Base-by-base conservation (phyloP, 2,797 vertebrate genomes). In the Podarcis siculus region DNA sequence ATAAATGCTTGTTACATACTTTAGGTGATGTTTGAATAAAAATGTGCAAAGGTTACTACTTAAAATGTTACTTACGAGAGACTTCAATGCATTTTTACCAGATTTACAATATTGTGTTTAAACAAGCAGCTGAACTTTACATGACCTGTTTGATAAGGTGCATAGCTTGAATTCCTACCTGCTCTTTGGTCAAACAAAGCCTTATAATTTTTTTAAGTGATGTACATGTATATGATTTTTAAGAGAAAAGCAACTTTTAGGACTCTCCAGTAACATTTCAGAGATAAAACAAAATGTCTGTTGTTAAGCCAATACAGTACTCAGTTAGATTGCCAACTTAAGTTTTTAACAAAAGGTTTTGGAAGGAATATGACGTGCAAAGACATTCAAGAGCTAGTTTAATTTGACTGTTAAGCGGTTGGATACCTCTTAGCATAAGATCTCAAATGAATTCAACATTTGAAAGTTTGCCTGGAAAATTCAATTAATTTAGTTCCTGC, bases 131-230 rank as follows among this genome's bases (percentile, higher is more conserved):
- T 95, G 95, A 96, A 95, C 95, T 96, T 1, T 83, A 71, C 89
- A 82, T 96, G 95, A 96, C 94, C 94, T 79, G 35, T 80, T 87
- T 91, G 87, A 92, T 94, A 90, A 93, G 92, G 79, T 84, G 89
- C 93, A 92, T 95, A 90, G 81, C 92, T 96, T 90, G 86, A 95
- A 97, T 97, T 96, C 95, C 90, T 96, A 81, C 89, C 91, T 86
- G 3, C 5, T 80, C 88, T 94, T 93, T 89, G 90, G 92, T 79
- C 92, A 89, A 89, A 82, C 35, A 89, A 3, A 12, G 25, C 88
- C 92, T 90, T 88, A 73, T 82, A 58, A 88, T 77, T 86, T 69
- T 93, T 61, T 93, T 37, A 93, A 90, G 90, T 92, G 42, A 90
- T 67, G 89, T 42, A 2, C 58, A 35, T 21, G 0, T 81, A 79